phyloP scores from a whole-genome alignment of 1,140 invertebrate genomes.

The Rhynchophorus ferrugineus region DNA sequence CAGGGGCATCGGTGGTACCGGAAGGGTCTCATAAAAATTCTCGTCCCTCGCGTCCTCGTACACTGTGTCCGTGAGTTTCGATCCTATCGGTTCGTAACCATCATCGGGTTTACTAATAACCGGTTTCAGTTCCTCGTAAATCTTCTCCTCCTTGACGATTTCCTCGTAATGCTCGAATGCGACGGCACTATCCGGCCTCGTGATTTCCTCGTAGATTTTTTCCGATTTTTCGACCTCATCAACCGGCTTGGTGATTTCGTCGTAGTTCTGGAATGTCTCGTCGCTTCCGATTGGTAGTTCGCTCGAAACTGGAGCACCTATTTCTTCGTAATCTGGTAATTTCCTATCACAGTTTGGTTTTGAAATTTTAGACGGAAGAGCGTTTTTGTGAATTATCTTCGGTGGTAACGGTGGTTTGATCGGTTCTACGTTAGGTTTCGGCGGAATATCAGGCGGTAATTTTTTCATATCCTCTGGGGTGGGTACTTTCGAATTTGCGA shows the following conservation, averaged over 20 bases:
- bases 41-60: neutral
- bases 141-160: conserved; percentile 17
- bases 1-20: conserved; percentile 15
- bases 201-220: conserved; percentile 8
- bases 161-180: neutral
- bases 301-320: neutral
- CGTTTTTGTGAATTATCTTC: conserved; percentile 18
- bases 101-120: conserved; percentile 21
- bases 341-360: neutral
- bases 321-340: conserved; percentile 12
- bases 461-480: conserved; percentile 5
- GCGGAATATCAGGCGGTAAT: conserved; percentile 20
- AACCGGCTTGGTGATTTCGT: conserved; percentile 14
- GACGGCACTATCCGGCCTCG: neutral
- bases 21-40: conserved; percentile 36
- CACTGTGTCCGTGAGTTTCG: neutral
- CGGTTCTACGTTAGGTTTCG: conserved; percentile 8
- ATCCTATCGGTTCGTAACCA: conserved; percentile 25
- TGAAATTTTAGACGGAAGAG: neutral
- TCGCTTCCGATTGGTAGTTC: conserved; percentile 1
- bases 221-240: conserved; percentile 4
- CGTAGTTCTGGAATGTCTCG: conserved; percentile 13
- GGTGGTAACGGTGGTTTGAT: conserved; percentile 7
- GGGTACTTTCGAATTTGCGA: neutral
- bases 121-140: conserved; percentile 27